Percentiles rank a stretch among this genome's conserved stretches.
These are phyloP conservation scores for Hypena proboscidalis DNA, from an alignment of 2,888 invertebrate genomes.

Conservation along the genomic window DNA sequence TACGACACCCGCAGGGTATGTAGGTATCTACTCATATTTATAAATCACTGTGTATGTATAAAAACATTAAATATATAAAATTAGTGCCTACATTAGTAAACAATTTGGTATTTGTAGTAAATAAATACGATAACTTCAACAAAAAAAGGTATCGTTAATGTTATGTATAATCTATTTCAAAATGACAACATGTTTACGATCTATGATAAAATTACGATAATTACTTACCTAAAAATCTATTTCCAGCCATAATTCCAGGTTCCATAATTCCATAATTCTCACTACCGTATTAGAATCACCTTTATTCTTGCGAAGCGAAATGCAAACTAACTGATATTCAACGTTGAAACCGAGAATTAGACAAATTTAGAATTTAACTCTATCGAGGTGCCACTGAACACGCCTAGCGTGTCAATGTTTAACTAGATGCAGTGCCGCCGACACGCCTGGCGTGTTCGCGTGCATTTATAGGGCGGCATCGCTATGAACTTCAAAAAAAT, in stretches of 20 bases:
- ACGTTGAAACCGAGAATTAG: not conserved
- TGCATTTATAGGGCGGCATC: constrained; percentile 1
- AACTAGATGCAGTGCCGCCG: constrained; percentile 2
- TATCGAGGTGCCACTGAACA: constrained; percentile 2
- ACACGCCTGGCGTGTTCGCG: constrained; percentile 2
- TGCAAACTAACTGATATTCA: not conserved
- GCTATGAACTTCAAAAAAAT: constrained; percentile 1
- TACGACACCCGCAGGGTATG: not conserved
- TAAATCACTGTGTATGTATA: not conserved
- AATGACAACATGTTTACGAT: not conserved
- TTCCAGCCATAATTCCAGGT: constrained; percentile 2
- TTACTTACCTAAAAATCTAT: constrained; percentile 1
- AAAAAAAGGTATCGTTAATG: not conserved
- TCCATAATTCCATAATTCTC: too few species aligned
- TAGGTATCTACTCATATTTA: not conserved
- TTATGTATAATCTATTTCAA: not conserved
- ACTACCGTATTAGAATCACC: constrained; percentile 1
- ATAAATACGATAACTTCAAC: not conserved
- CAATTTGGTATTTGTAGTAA: not conserved
- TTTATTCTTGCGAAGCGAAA: constrained; percentile 1
- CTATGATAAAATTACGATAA: constrained; percentile 1
- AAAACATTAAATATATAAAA: not conserved
- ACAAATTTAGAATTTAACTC: constrained; percentile 2
- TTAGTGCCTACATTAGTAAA: not conserved
- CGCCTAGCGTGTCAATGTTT: constrained; percentile 1